Evolutionary conservation across 2,888 invertebrate genomes (phyloP).

Genomic region (Saturnia japonica): DNA sequence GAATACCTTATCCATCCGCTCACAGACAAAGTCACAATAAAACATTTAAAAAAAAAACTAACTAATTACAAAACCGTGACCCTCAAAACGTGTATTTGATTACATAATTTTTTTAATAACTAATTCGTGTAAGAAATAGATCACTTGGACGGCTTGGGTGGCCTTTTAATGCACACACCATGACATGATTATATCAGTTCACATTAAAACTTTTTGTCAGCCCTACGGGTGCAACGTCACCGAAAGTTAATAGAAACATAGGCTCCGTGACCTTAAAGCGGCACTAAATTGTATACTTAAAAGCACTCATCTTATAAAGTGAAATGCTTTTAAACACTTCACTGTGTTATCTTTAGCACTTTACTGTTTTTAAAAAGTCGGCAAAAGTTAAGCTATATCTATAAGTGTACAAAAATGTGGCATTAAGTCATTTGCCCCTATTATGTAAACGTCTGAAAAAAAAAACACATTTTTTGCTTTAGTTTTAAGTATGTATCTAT

Average conservation of each 20-base stretch:
- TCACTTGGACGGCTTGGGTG: conserved; percentile 56
- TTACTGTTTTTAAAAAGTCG: conserved; percentile 18
- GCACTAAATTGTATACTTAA: conserved; percentile 12
- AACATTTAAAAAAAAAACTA: conserved; percentile 25
- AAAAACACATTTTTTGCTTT: neutral
- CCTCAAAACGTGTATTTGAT: conserved; percentile 46
- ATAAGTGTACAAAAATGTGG: conserved; percentile 13
- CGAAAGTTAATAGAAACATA: conserved; percentile 50
- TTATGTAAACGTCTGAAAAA: neutral
- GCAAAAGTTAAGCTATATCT: conserved; percentile 7
- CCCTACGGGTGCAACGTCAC: conserved; percentile 48
- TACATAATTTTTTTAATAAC: conserved; percentile 44
- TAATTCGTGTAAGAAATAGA: conserved; percentile 47
- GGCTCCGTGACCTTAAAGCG: conserved; percentile 27
- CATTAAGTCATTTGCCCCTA: neutral
- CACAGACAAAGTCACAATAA: neutral
- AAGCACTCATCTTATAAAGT: conserved; percentile 18
- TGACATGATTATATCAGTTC: conserved; percentile 57
- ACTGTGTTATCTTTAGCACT: conserved; percentile 24
- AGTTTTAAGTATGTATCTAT: neutral
- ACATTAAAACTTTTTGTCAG: conserved; percentile 51
- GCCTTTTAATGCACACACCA: conserved; percentile 48
- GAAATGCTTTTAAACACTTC: conserved; percentile 23
- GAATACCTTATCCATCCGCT: neutral
- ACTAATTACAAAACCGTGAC: conserved; percentile 56